These are phyloP conservation scores for Cichlasoma orientale DNA, from an alignment of 2,797 vertebrate species.

Conservation along the genomic window DNA sequence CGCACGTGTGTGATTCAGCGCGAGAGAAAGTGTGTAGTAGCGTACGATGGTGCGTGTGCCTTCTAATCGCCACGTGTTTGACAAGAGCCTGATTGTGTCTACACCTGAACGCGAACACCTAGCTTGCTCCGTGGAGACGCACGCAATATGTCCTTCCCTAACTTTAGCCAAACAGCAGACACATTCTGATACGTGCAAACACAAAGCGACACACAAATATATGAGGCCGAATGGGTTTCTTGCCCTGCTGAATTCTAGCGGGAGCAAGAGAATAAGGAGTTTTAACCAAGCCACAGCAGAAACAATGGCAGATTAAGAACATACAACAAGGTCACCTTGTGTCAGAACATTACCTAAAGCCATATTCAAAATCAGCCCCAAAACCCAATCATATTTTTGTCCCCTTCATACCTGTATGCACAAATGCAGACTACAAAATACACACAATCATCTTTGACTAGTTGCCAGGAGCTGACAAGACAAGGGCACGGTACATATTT, in stretches of 20 bases:
- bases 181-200: background rate
- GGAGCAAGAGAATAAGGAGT: slow-evolving; percentile 29
- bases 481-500: slow-evolving; percentile 9
- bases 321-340: background rate
- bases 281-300: background rate
- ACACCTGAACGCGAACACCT: slow-evolving; percentile 40
- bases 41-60: background rate
- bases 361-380: background rate
- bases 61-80: slow-evolving; percentile 40
- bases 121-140: slow-evolving; percentile 28
- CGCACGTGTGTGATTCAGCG: slow-evolving; percentile 14
- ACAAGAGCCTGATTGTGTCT: slow-evolving; percentile 54
- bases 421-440: background rate
- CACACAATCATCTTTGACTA: background rate
- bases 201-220: slow-evolving; percentile 7
- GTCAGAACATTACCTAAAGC: background rate
- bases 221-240: slow-evolving; percentile 14
- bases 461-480: slow-evolving; percentile 17
- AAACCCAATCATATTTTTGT: background rate
- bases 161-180: slow-evolving; percentile 36
- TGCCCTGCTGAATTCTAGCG: slow-evolving; percentile 39
- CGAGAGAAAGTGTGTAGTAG: background rate
- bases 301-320: background rate
- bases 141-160: slow-evolving; percentile 1
- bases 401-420: background rate